phyloP scores from a whole-genome alignment of 2,113 vertebrate species.

The Aramus guarauna region DNA sequence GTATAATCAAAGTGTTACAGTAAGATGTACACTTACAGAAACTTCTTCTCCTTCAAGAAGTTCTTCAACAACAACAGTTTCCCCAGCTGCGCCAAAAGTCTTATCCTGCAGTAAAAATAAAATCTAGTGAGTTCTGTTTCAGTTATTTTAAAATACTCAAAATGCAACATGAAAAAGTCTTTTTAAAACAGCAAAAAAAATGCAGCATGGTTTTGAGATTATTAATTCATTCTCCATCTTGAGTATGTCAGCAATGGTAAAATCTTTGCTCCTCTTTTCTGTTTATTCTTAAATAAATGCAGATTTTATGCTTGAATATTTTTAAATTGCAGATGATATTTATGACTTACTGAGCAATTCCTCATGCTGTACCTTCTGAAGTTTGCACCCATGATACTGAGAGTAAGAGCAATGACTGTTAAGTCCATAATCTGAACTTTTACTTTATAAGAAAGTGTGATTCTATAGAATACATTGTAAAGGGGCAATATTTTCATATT shows the following conservation, averaged over 20 bases:
- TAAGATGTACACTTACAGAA: slow-evolving; percentile 81
- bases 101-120: slow-evolving; percentile 76
- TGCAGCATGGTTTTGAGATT: neutral
- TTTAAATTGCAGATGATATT: neutral
- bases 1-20: neutral
- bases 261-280: neutral
- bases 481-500: neutral
- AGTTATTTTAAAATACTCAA: neutral
- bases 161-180: neutral
- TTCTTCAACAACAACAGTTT: slow-evolving; percentile 93
- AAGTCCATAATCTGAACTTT: neutral
- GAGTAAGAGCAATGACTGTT: neutral
- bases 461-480: neutral
- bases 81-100: slow-evolving; percentile 89
- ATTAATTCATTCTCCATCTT: neutral
- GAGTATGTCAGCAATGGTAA: neutral
- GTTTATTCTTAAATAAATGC: neutral
- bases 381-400: neutral
- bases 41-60: slow-evolving; percentile 95
- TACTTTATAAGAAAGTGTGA: neutral
- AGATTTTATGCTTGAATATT: neutral
- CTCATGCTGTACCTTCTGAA: neutral
- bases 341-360: neutral
- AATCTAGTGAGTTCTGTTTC: neutral
- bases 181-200: neutral